Percentiles rank a stretch among this genome's conserved stretches.
Evolutionary conservation across 1,140 invertebrate species (phyloP).

Genomic region (Papilio polyxenes): DNA sequence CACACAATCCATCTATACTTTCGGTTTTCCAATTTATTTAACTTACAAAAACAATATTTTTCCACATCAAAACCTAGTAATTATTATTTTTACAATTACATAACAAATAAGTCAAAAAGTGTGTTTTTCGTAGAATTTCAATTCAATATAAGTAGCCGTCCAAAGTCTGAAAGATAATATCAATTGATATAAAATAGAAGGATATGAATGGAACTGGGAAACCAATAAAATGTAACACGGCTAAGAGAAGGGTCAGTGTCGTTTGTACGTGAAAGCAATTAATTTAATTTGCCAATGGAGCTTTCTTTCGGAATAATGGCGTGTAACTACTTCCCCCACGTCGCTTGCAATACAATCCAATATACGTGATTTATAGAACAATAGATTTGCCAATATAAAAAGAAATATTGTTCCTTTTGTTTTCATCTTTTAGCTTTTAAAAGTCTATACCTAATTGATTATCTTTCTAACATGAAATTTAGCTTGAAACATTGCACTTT

Average conservation of each 20-base stretch:
- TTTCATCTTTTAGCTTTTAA: not conserved
- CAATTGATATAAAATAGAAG: not conserved
- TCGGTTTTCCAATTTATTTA: not conserved
- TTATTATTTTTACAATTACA: too few relatives aligned
- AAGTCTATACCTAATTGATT: not conserved
- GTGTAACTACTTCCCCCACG: conserved; percentile 9
- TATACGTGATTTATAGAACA: conserved; percentile 23
- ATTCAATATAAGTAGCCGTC: not conserved
- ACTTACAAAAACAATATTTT: not conserved
- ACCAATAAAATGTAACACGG: not conserved
- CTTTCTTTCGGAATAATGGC: conserved; percentile 23
- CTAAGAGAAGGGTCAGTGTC: conserved; percentile 18
- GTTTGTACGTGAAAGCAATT: conserved; percentile 35
- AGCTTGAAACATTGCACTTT: not conserved
- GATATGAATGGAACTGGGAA: not conserved
- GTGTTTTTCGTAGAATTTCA: not conserved
- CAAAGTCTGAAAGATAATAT: not conserved
- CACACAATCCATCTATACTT: too few relatives aligned
- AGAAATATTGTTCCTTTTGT: conserved; percentile 2
- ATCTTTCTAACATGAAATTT: not conserved
- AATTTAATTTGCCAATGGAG: conserved; percentile 32
- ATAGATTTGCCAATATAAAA: conserved; percentile 3
- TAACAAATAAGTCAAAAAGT: not conserved
- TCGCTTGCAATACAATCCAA: conserved; percentile 25
- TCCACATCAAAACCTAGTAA: not conserved